Conservation (phyloP, 2,113 vertebrate species). For the Rhagologus leucostigma region DNA sequence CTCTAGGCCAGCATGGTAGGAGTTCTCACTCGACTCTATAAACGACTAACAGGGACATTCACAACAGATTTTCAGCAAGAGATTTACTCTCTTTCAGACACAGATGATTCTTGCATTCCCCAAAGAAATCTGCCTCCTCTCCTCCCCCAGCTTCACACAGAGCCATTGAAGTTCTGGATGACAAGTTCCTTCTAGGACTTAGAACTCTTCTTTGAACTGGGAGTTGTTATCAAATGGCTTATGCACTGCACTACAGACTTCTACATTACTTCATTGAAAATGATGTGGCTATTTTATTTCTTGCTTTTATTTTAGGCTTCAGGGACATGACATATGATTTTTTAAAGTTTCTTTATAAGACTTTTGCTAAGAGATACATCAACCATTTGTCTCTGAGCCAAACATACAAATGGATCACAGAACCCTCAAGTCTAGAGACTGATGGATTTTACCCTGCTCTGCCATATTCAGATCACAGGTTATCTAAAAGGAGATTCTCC, state of each 20-base stretch:
- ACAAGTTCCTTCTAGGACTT: neutral
- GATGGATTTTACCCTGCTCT: neutral
- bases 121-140: fast-evolving
- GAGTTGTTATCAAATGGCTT: neutral
- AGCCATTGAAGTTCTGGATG: neutral
- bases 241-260: neutral
- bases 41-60: conserved; percentile 72
- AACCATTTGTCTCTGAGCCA: neutral
- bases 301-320: neutral
- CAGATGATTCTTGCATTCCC: neutral
- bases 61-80: neutral
- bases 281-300: fast-evolving
- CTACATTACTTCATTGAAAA: neutral
- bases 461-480: neutral
- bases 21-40: conserved; percentile 75
- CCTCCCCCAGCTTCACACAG: fast-evolving
- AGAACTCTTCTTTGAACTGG: neutral
- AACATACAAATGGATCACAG: neutral
- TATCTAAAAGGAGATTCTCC: neutral
- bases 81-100: neutral
- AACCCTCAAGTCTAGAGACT: neutral
- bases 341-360: fast-evolving
- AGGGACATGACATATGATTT: neutral
- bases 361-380: fast-evolving
- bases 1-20: conserved; percentile 81